Conservation (phyloP, 2,888 invertebrate species). For the Theodoxus fluviatilis region DNA sequence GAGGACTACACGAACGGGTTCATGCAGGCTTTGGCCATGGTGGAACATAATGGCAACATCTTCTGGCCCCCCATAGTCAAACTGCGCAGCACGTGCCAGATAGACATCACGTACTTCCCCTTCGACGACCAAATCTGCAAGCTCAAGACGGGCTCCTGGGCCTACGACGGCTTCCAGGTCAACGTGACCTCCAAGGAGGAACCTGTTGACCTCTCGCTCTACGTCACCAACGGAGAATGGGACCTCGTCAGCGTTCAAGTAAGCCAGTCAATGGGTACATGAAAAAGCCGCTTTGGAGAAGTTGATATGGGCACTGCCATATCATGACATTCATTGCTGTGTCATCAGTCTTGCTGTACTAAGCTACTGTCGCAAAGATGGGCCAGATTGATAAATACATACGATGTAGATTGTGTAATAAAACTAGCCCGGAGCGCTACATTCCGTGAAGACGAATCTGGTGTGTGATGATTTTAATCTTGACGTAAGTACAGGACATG, state of each 20-base stretch:
- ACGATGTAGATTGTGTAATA: too few species aligned
- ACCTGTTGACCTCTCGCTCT: slow-evolving; percentile 60
- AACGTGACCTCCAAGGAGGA: slow-evolving; percentile 9
- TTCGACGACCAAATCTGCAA: slow-evolving; percentile 55
- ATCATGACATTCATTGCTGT: too few species aligned
- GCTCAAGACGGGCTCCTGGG: slow-evolving; percentile 61
- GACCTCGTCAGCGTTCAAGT: slow-evolving; percentile 53
- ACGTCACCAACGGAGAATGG: slow-evolving; percentile 64
- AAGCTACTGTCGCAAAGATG: too few species aligned
- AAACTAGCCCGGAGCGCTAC: too few species aligned
- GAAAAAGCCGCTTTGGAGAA: too few species aligned
- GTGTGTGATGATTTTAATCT: too few species aligned
- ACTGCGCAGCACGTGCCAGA: slow-evolving; percentile 57
- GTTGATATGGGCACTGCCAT: too few species aligned
- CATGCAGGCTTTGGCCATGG: slow-evolving; percentile 69
- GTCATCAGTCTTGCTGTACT: too few species aligned
- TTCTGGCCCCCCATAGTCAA: slow-evolving; percentile 64
- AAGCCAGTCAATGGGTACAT: too few species aligned
- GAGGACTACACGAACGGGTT: slow-evolving; percentile 65
- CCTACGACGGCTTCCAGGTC: slow-evolving; percentile 60
- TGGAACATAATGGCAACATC: slow-evolving; percentile 54
- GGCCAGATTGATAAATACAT: too few species aligned
- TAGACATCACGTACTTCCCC: slow-evolving; percentile 53
- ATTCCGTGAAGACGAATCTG: too few species aligned
- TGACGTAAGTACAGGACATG: too few species aligned